Conservation (phyloP, 2,113 vertebrate genomes). For the Nyctereutes procyonoides region DNA sequence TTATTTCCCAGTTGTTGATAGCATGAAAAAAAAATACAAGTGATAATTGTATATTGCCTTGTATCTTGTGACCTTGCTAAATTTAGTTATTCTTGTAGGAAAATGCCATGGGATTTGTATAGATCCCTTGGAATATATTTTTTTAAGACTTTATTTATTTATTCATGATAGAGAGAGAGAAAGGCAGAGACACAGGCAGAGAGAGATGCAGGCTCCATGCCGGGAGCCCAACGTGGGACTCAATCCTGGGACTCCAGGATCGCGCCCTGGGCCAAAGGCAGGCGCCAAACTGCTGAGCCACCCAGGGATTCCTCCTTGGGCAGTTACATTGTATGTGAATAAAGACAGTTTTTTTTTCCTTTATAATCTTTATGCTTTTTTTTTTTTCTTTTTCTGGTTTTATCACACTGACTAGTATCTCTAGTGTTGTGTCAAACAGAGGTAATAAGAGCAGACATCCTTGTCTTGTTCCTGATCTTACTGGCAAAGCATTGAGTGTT, state of each 20-base stretch:
- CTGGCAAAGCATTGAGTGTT: background rate
- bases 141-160: too few relatives aligned
- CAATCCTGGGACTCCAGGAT: too few relatives aligned
- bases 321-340: background rate
- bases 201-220: too few relatives aligned
- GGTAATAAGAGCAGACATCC: background rate
- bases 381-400: background rate
- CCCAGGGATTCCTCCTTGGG: too few relatives aligned
- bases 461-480: background rate
- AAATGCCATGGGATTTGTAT: background rate
- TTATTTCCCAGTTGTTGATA: background rate
- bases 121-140: background rate
- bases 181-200: too few relatives aligned
- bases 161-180: too few relatives aligned
- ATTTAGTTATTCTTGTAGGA: background rate
- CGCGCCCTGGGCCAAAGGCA: too few relatives aligned
- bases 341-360: background rate
- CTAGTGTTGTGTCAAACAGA: background rate
- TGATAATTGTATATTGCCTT: background rate
- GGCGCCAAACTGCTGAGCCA: too few relatives aligned
- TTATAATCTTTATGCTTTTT: background rate
- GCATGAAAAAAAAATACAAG: background rate
- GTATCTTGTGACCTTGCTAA: background rate
- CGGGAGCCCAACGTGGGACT: too few relatives aligned
- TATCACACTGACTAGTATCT: background rate